Base-by-base conservation (phyloP, 1,140 invertebrate species). In the Conus ventricosus region DNA sequence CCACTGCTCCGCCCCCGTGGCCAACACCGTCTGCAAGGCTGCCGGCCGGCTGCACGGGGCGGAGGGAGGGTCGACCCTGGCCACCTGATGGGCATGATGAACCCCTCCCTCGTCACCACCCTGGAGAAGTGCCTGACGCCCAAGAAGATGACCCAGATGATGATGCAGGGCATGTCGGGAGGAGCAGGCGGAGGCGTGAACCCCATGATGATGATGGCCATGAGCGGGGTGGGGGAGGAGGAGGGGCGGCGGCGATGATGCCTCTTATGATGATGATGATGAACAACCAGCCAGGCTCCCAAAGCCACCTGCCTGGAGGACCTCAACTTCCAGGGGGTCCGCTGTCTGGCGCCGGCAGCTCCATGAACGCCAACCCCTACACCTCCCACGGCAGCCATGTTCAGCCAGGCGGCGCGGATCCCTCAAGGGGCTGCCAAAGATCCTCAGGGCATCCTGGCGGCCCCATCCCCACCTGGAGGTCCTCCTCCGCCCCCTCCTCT, bases 121-220 rank as follows among this genome's bases (percentile, higher is more conserved):
- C 25, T 78, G 11, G 76, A 78, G 76, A 78, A 78, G 25, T 78
- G 76, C 76, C 76, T 78, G 76, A 39, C 76, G 25, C 76, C 76
- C 27, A 78, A 78, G 76, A 39, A 39, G n/a, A 23, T 78, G 25
- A 78, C 76, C n/a, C 5, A 78, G 5, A 78, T 78, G 76, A 39
- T 78, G 25, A 27, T 78, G n/a, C n/a, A 27, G 76, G 27, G 76
- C n/a, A 25, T 78, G 23, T 75, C 71, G 8, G 76, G 76, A 27
- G 76, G 76, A 5, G 76, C 25, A 11, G 76, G 1, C 5, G 76
- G 76, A 7, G 27, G n/a, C 25, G 6, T 13, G 0, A 3, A 13
- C 23, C n/a, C 27, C 25, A 27, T 78, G 25, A 78, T 78, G 76
- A 78, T 78, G 76, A 78, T 78, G 76, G 27, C n/a, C n/a, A 39